phyloP scores from a whole-genome alignment of 2,888 invertebrate species.

The Heliconius charithonia region DNA sequence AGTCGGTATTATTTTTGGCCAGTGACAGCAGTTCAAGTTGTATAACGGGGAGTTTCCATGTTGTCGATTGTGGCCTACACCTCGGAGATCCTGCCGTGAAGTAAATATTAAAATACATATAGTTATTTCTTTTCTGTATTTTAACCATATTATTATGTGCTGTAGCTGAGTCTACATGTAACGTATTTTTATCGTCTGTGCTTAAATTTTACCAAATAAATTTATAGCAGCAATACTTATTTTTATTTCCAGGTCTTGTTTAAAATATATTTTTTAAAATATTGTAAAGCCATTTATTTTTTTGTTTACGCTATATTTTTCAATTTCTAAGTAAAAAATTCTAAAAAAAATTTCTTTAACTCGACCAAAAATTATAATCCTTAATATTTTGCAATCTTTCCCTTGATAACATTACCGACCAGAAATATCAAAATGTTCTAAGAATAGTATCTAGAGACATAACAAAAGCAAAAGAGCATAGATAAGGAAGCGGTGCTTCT shows the following conservation, averaged over 20 bases:
- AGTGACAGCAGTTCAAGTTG: conserved; percentile 65
- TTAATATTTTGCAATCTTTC: not conserved
- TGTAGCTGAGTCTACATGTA: not conserved
- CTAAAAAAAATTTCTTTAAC: not conserved
- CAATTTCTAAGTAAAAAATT: not conserved
- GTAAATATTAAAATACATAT: not conserved
- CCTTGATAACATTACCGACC: conserved; percentile 53
- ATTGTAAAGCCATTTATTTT: not conserved
- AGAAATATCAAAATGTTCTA: conserved; percentile 70
- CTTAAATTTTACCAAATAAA: not conserved
- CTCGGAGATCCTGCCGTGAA: conserved; percentile 52
- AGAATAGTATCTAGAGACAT: conserved; percentile 57
- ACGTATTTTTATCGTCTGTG: not conserved
- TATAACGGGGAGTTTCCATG: conserved; percentile 64
- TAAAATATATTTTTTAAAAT: not conserved
- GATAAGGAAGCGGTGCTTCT: conserved; percentile 65
- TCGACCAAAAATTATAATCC: not conserved
- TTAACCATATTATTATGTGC: not conserved
- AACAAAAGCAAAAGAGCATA: conserved; percentile 67
- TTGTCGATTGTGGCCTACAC: conserved; percentile 66
- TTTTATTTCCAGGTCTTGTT: not conserved
- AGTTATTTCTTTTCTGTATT: not conserved
- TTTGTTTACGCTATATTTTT: not conserved
- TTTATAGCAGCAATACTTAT: not conserved
- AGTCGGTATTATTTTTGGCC: conserved; percentile 64